A percentile compares a stretch with the other conserved stretches of the same genome.
phyloP scores from a whole-genome alignment of 2,888 invertebrate genomes.

The Pyrrhosoma nymphula region DNA sequence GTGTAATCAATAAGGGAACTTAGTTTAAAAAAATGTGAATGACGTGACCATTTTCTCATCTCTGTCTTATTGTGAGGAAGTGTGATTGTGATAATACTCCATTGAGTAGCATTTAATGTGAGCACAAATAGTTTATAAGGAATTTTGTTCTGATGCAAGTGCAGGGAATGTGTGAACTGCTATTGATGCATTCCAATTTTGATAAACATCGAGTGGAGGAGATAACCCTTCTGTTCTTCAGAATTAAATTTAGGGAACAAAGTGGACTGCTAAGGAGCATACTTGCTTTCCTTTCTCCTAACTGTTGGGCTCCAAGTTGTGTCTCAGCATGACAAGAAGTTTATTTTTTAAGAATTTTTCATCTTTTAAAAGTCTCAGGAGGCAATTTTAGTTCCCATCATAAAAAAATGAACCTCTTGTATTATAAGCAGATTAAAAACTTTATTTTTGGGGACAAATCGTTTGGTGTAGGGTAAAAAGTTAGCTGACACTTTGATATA shows the following conservation, averaged over 20 bases:
- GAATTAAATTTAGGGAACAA: conserved; percentile 50
- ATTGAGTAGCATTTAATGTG: conserved; percentile 66
- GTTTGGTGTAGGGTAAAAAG: conserved; percentile 57
- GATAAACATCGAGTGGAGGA: conserved; percentile 14
- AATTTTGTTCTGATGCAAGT: conserved; percentile 52
- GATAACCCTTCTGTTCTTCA: conserved; percentile 38
- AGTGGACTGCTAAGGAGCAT: conserved; percentile 50
- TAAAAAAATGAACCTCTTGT: conserved; percentile 46
- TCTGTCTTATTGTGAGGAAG: conserved; percentile 63
- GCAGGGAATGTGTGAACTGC: conserved; percentile 47
- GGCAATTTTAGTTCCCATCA: conserved; percentile 58
- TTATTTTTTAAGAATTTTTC: conserved; percentile 65
- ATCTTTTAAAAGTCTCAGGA: conserved; percentile 64
- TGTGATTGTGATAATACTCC: conserved; percentile 67
- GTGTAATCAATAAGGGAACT: conserved; percentile 36
- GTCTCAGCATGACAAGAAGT: conserved; percentile 65
- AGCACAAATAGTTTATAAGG: conserved; percentile 66
- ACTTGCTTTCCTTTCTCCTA: conserved; percentile 38
- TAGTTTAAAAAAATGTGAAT: conserved; percentile 30
- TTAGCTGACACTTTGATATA: conserved; percentile 42
- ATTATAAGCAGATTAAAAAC: conserved; percentile 63
- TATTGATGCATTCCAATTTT: conserved; percentile 33
- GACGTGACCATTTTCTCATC: conserved; percentile 52
- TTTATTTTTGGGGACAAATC: conserved; percentile 65
- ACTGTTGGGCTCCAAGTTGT: conserved; percentile 54